Base-by-base conservation (phyloP, 2,888 invertebrate species). In the Germaria angustata region DNA sequence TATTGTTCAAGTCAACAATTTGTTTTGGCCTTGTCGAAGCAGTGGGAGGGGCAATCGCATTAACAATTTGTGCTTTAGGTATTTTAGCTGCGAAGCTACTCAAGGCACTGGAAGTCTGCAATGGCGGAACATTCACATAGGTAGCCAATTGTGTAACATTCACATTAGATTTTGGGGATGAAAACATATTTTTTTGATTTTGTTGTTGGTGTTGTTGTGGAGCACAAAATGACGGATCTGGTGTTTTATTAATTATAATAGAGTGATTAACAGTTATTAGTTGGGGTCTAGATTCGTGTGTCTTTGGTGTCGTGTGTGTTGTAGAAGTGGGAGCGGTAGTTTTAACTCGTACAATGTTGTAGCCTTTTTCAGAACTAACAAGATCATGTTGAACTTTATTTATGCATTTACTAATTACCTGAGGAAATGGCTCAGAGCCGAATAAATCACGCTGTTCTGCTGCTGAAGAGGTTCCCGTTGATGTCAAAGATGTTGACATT, bases 361-460 rank as follows among this genome's bases (percentile, higher is more conserved):
- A 82, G 17, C 76, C 72, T 82, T 84, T 63, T 55, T 86, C 80
- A 28, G 63, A 63, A 20, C 66, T 53, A 77, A 68, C 46, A 44
- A 75, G 8, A 49, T 66, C 51, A 28, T 34, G 32, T 55, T 78
- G 55, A 34, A 57, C 44, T n/a, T 75, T 82, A 55, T 69, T 76
- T 53, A 71, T 71, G 86, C 89, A 88, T 85, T 89, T 88, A 79
- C 88, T 87, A 84, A 90, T 88, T 88, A 90, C 88, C 89, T 90
- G 88, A 77, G 90, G 91, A 86, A 91, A 91, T 68, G 91, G 91
- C 81, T 91, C 91, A 34, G 89, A 90, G 75, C 90, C 91, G 77
- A 91, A 91, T 34, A 91, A 87, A 87, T 91, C 91, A 34, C 89
- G 86, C 71, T 88, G 87, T 11, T 75, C 72, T 15, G 59, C 20